Conservation (phyloP, 2,113 vertebrate genomes). For the Nestor notabilis region DNA sequence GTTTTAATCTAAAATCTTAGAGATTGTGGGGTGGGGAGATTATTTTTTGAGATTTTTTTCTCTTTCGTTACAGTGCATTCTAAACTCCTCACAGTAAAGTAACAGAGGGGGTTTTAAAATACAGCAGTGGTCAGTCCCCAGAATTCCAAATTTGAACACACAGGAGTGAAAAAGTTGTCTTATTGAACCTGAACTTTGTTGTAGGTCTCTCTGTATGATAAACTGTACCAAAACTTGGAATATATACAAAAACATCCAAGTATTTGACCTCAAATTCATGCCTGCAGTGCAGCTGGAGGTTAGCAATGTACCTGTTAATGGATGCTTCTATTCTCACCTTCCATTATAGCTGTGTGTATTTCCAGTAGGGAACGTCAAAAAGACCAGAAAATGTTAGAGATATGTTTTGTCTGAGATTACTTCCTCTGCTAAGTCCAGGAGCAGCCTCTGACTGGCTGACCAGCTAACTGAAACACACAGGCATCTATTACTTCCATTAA, state of each 20-base stretch:
- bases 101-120: not conserved
- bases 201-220: not conserved
- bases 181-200: not conserved
- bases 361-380: not conserved
- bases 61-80: not conserved
- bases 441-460: not conserved
- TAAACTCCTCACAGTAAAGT: not conserved
- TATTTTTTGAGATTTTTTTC: not conserved
- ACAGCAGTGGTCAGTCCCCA: not conserved
- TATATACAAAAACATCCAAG: not conserved
- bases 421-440: not conserved
- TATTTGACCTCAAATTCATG: not conserved
- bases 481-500: not conserved
- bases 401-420: conserved; percentile 16
- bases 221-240: not conserved
- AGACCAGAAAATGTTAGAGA: not conserved
- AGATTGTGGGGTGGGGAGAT: not conserved
- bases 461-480: not conserved
- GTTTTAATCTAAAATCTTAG: not conserved
- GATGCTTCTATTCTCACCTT: not conserved
- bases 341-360: not conserved
- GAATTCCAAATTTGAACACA: not conserved
- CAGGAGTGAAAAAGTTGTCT: not conserved
- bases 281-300: not conserved
- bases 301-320: not conserved